These are phyloP conservation scores for Agapostemon virescens DNA, from an alignment of 2,888 invertebrate genomes.

Conservation along the genomic window DNA sequence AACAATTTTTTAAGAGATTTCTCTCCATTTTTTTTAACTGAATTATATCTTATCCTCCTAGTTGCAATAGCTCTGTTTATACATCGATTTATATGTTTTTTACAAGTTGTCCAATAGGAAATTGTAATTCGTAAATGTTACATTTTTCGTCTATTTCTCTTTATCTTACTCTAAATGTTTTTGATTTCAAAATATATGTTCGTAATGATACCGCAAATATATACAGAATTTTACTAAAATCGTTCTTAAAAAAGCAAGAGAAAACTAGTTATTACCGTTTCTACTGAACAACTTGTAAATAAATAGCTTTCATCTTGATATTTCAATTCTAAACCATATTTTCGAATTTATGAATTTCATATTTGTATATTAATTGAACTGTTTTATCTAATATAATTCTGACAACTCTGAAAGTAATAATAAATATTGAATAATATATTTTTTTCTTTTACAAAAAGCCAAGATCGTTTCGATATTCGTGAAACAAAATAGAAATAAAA, in stretches of 20 bases:
- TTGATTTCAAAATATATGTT: constrained; percentile 30
- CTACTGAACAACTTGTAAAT: constrained; percentile 56
- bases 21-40: constrained; percentile 34
- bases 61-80: constrained; percentile 45
- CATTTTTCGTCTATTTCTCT: constrained; percentile 16
- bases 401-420: constrained; percentile 45
- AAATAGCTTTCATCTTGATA: constrained; percentile 40
- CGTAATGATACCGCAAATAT: constrained; percentile 14
- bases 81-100: constrained; percentile 48
- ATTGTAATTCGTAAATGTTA: constrained; percentile 28
- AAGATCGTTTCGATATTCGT: constrained; percentile 9
- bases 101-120: constrained; percentile 53
- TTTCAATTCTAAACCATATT: constrained; percentile 47
- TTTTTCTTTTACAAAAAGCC: constrained; percentile 1
- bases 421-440: constrained; percentile 44
- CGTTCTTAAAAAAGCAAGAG: constrained; percentile 9
- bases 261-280: constrained; percentile 22
- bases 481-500: constrained; percentile 7
- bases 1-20: constrained; percentile 41
- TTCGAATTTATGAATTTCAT: constrained; percentile 38
- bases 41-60: constrained; percentile 40
- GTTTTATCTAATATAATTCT: constrained; percentile 44
- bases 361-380: constrained; percentile 46
- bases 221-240: constrained; percentile 18
- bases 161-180: constrained; percentile 12